Percentiles rank a stretch among this genome's conserved stretches.
Conservation (phyloP, 2,797 vertebrate species). For the Pipistrellus pipistrellus region DNA sequence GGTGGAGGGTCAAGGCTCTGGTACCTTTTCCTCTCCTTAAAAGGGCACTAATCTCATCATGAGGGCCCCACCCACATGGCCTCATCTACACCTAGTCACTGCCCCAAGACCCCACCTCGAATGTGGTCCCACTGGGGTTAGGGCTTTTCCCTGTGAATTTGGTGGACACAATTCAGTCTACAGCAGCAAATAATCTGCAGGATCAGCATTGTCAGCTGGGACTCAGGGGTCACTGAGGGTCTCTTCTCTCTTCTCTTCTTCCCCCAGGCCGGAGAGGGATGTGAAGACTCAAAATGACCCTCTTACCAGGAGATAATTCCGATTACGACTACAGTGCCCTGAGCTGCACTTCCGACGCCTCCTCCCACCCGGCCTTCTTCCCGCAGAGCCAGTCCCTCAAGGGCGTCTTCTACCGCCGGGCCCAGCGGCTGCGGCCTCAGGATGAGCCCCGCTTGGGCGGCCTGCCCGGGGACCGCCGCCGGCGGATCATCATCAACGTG, state of each 20-base stretch:
- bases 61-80: neutral
- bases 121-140: rapidly evolving
- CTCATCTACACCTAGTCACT: neutral
- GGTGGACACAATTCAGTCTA: rapidly evolving
- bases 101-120: rapidly evolving
- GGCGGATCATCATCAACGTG: constrained; percentile 97
- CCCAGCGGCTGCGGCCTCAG: constrained; percentile 90
- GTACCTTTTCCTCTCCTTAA: neutral
- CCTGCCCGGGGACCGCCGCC: constrained; percentile 90
- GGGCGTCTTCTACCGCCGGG: constrained; percentile 96
- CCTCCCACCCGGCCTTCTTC: constrained; percentile 92
- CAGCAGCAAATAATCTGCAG: rapidly evolving
- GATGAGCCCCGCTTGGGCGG: constrained; percentile 81
- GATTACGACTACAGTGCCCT: constrained; percentile 98
- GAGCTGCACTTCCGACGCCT: constrained; percentile 95
- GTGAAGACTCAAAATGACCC: constrained; percentile 95
- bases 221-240: neutral
- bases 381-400: constrained; percentile 93
- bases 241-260: neutral
- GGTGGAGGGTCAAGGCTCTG: too few species aligned
- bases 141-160: rapidly evolving
- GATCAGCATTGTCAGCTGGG: rapidly evolving
- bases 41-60: neutral
- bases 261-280: constrained; percentile 88
- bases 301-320: constrained; percentile 96